Conservation (phyloP, 2,888 invertebrate genomes). For the Notodonta dromedarius region DNA sequence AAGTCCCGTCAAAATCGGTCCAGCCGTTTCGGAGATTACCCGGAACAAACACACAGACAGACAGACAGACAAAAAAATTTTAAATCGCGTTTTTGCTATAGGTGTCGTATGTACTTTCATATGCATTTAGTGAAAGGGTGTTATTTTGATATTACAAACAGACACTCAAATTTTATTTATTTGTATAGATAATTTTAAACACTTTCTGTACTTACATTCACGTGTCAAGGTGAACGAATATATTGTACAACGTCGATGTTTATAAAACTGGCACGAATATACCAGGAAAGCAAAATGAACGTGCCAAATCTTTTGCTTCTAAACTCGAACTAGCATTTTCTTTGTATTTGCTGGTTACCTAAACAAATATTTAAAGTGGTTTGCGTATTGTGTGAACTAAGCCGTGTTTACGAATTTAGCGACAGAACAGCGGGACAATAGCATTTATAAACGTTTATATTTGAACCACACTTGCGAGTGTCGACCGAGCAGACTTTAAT, state of each 20-base stretch:
- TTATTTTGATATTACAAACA: too few species aligned
- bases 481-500: slow-evolving; percentile 39
- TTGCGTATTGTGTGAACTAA: slow-evolving; percentile 8
- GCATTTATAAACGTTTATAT: slow-evolving; percentile 31
- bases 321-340: neutral
- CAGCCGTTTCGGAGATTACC: too few species aligned
- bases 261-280: neutral
- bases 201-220: neutral
- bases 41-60: too few species aligned
- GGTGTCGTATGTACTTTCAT: too few species aligned
- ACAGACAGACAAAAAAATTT: too few species aligned
- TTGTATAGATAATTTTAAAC: too few species aligned
- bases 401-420: slow-evolving; percentile 17
- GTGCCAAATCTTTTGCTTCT: neutral
- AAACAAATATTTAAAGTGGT: slow-evolving; percentile 23
- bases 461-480: slow-evolving; percentile 23
- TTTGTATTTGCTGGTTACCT: slow-evolving; percentile 6
- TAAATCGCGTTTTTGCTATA: too few species aligned
- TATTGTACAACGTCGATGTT: neutral
- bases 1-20: too few species aligned
- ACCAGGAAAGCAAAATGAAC: neutral
- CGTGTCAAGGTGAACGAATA: neutral
- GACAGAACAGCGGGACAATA: slow-evolving; percentile 31
- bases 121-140: too few species aligned
- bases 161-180: too few species aligned